Evolutionary conservation across 2,888 invertebrate species (phyloP), one percentile per base, ranked within the genome.

Genomic region (Leucozona laternaria): DNA sequence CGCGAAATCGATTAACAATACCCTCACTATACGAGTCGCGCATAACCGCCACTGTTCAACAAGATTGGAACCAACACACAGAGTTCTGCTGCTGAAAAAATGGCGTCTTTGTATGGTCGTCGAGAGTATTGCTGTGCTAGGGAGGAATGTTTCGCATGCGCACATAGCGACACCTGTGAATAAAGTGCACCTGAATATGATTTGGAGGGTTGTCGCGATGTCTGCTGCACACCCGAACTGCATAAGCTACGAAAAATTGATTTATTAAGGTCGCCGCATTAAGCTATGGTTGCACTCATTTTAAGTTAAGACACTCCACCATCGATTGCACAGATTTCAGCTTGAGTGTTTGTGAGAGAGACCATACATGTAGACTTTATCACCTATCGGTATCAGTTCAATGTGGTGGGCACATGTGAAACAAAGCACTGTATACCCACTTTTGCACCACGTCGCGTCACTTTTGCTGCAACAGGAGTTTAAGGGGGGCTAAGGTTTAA

Each of bases 1-100:
- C 88, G 75, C 82, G 78, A 85, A 89, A 88, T 89, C 89, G 89
- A 89, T 89, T 89, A 89, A 85, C 89, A 88, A 88, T 75, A 31
- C 6, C 1, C 31, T 28, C 25, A 25, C 5, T 58, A 55, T 68
- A n/a, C n/a, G 13, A 43, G 45, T 8, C 17, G 66, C 43, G 57
- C 55, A 68, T 79, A 83, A 76, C 80, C 88, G 89, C 88, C 85
- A 88, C 84, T 88, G 88, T 28, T 8, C 89, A 25, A 28, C 66
- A 50, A 68, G 73, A 57, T 37, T 22, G 20, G 40, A 62, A 57
- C 68, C 2, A 53, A 53, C 15, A n/a, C n/a, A n/a, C n/a, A 25
- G 6, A 37, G 25, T 31, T 34, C 45, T 25, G 13, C 37, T 37
- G 4, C 5, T 7, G n/a, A 37, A 34, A 79, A 71, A 71, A 73